These are phyloP conservation scores for Paraplagusia blochii DNA, from an alignment of 2,113 vertebrate genomes.

Conservation along the genomic window DNA sequence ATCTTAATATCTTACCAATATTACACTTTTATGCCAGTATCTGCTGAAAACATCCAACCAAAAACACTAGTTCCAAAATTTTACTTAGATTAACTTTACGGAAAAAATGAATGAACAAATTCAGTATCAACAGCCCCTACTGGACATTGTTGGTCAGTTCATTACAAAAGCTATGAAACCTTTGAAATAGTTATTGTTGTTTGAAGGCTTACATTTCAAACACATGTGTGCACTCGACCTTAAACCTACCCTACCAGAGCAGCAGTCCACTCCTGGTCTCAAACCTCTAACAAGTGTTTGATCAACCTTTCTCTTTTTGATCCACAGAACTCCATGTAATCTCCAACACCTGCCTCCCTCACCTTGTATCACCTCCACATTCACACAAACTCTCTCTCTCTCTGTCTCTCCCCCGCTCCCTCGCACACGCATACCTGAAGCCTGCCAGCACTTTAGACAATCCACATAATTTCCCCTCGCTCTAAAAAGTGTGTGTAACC, in stretches of 20 bases:
- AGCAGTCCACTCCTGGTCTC: neutral
- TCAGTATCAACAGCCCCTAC: too few species aligned
- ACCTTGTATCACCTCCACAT: constrained; percentile 11
- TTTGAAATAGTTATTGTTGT: neutral
- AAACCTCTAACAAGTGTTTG: constrained; percentile 41
- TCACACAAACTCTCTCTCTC: neutral
- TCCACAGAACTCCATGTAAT: constrained; percentile 35
- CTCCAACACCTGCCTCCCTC: constrained; percentile 20
- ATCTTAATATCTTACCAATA: too few species aligned
- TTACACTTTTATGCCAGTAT: too few species aligned
- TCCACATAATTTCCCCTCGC: constrained; percentile 17
- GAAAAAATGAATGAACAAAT: too few species aligned
- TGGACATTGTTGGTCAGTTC: too few species aligned
- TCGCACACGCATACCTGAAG: constrained; percentile 27
- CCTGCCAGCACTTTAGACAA: constrained; percentile 34
- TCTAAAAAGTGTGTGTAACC: constrained; percentile 52
- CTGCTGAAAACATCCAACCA: too few species aligned
- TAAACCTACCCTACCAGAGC: neutral
- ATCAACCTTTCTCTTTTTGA: constrained; percentile 43
- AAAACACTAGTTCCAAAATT: too few species aligned
- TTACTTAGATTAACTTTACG: too few species aligned
- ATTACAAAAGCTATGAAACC: too few species aligned
- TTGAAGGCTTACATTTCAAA: too few species aligned
- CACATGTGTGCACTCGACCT: neutral
- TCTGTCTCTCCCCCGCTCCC: neutral